Evolutionary conservation across 1,140 invertebrate genomes (phyloP), one percentile per base, ranked within the genome.

Genomic region (Drusus annulatus): DNA sequence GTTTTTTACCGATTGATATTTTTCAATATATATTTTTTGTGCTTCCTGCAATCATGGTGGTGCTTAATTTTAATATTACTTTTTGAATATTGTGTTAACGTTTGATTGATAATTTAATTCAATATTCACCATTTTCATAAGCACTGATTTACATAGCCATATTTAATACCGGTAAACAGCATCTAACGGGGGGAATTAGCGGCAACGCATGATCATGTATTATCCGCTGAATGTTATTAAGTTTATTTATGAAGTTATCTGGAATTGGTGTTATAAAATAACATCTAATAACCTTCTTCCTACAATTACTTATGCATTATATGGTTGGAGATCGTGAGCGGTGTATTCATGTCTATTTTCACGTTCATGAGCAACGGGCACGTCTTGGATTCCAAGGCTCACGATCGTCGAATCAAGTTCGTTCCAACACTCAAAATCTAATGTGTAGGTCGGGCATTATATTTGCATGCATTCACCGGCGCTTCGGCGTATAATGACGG

Each of bases 321-420:
- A 63, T 16, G 5, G 21, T 63, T 50, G n/a, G 51, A 28, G 51
- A 17, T 69, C 65, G 65, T 69, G 65, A 69, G 65, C 10, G 36
- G 36, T n/a, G 36, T 69, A 36, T 45, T 36, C 31, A 45, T 68
- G 31, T n/a, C n/a, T n/a, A n/a, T n/a, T n/a, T n/a, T n/a, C n/a
- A 25, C 13, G 63, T 36, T 68, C 25, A 21, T 5, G 16, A 45
- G 8, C 36, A 19, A 7, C n/a, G 15, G 65, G 6, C 45, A 45
- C 36, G 45, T 69, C 16, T 56, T 56, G 0, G 62, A 13, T 25
- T n/a, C 25, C 36, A 45, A 45, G 36, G 36, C 28, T 69, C 65
- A 69, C 65, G 65, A 69, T 23, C 65, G 7, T 45, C 36, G 65
- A 69, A 19, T 69, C 65, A 69, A 69, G 17, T 69, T 69, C 36